Conservation (phyloP, 2,888 invertebrate species). For the Teleiodes luculella region DNA sequence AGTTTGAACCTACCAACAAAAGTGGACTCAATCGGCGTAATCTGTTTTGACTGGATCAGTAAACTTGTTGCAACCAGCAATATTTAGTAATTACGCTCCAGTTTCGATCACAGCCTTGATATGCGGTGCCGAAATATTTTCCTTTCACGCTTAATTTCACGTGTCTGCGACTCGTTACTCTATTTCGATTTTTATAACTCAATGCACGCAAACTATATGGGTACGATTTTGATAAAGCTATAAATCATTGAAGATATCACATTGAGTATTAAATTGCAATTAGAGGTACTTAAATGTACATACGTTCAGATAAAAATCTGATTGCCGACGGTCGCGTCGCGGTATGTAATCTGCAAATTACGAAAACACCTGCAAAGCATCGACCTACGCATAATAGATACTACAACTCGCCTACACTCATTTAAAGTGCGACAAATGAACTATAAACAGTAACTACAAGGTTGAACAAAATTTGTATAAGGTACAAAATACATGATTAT, state of each 20-base stretch:
- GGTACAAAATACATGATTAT: neutral
- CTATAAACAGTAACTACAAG: constrained; percentile 1
- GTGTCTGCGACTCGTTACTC: constrained; percentile 35
- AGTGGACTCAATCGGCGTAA: constrained; percentile 21
- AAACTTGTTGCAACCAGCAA: constrained; percentile 28
- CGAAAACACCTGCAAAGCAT: constrained; percentile 1
- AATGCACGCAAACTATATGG: constrained; percentile 20
- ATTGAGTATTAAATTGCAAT: neutral
- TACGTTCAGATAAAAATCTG: neutral
- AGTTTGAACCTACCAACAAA: neutral
- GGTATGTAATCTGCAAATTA: neutral
- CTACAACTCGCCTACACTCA: constrained; percentile 7
- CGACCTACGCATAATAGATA: constrained; percentile 1
- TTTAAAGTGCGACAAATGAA: constrained; percentile 4
- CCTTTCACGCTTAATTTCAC: constrained; percentile 44
- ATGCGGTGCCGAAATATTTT: constrained; percentile 14
- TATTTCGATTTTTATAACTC: constrained; percentile 23
- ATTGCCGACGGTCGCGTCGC: neutral
- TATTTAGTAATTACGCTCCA: constrained; percentile 36
- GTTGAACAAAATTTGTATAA: neutral
- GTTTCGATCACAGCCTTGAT: constrained; percentile 26
- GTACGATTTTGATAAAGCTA: constrained; percentile 25
- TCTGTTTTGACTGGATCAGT: constrained; percentile 21
- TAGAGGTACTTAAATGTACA: neutral
- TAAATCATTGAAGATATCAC: constrained; percentile 13